Evolutionary conservation across 2,797 vertebrate genomes (phyloP), one percentile per base, ranked within the genome.

Genomic region (Huso huso): DNA sequence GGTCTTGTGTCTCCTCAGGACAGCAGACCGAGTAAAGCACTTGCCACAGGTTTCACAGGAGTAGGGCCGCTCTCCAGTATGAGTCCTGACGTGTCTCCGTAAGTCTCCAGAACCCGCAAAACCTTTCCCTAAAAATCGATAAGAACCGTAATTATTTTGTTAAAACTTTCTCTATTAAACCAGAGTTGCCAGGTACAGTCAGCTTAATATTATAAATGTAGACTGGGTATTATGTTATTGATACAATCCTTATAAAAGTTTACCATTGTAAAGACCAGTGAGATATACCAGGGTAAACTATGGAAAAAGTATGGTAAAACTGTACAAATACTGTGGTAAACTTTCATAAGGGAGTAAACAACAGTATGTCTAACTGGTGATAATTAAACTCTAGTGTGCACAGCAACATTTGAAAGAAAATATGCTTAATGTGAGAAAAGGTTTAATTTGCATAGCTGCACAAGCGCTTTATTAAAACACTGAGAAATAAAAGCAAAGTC

Each of bases 11-110:
- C 93, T 87, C 62, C 94, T 90, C 7, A 99, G 81, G 67, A 98
- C 92, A 0, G 96, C 95, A 0, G 94, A 96, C 71, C 95, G 96
- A 0, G 93, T 94, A 77, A 99, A 99, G 75, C 93, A 92, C 74
- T 96, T 97, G 66, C 83, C 88, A 3, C 97, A 99, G 7, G 91
- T 80, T 11, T 91, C 91, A 8, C 96, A 98, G 0, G 83, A 73
- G 67, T 98, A 98, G 0, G 97, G 97, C 66, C 95, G 94, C 79
- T 99, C 96, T 49, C 96, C 96, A 0, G 96, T 98, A 74, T 98
- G 96, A 0, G 94, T 95, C 49, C 96, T 84, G 55, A 96, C 87
- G 0, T 99, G 97, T 23, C 97, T 87, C 68, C 91, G 94, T 66
- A 99, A 90, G 79, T 98, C 96, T 5, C 96, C 96, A 0, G 96